Base-by-base conservation (phyloP, 2,888 invertebrate species). In the Andrena hattorfiana region DNA sequence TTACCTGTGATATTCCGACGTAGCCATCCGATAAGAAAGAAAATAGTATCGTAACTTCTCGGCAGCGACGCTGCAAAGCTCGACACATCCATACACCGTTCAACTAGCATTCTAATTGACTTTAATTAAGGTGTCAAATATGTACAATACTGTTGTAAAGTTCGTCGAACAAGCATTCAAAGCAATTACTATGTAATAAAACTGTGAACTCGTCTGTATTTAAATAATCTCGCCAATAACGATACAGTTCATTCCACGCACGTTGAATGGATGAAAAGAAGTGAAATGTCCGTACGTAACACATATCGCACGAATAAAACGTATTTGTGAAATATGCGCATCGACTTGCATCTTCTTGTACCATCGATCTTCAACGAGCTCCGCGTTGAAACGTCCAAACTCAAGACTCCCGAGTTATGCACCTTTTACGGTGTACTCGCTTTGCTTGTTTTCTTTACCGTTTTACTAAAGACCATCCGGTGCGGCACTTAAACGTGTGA, bases 1-100 rank as follows among this genome's bases (percentile, higher is more conserved):
- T 85, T 99, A 99, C 94, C 95, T 97, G 92, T 98, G 95, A 94
- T 74, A 83, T 32, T 60, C 82, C 42, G n/a, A 42, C 20, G 67
- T 42, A 78, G 8, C 63, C 10, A 70, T 71, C 23, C 48, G 20
- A 78, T 35, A 13, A 75, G 28, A 42, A 51, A 3, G 20, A 83
- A 13, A 13, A n/a, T 63, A 56, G 35, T 20, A 70, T 59, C 59
- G 23, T 59, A 67, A 74, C 68, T 68, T 69, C 75, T 64, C 35
- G 30, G 54, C 26, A 26, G 67, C 62, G 54, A n/a, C 28, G n/a
- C 23, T 32, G 30, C 30, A 49, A 49, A 51, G n/a, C 51, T 51
- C 32, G 51, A 32, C 28, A 51, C 28, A 49, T 23, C 23, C 23
- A 13, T 59, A 30, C 56, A 70, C 48, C 35, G 30, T 42, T 48